Conservation (phyloP, 2,888 invertebrate genomes). For the Hipparchia sbordonii region DNA sequence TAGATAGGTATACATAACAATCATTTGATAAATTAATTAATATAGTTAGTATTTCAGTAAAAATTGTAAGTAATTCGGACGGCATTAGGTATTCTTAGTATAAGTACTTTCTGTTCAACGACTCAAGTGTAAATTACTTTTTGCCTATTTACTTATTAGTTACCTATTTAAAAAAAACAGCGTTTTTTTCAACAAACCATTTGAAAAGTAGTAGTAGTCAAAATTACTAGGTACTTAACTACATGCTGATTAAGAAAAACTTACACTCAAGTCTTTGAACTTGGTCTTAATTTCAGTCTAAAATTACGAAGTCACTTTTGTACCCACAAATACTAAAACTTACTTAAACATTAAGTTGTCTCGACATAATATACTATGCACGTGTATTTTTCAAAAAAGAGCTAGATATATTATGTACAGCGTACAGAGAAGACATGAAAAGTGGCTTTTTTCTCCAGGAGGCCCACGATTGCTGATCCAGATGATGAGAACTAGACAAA, state of each 20-base stretch:
- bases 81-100: background rate
- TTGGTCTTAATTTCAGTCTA: background rate
- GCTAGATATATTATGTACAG: slow-evolving; percentile 68
- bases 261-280: background rate
- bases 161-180: too few relatives aligned
- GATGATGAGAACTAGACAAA: slow-evolving; percentile 42
- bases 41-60: background rate
- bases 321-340: background rate
- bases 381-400: slow-evolving; percentile 38
- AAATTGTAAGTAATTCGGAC: background rate
- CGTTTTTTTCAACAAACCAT: too few relatives aligned
- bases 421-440: slow-evolving; percentile 60
- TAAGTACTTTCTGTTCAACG: too few relatives aligned
- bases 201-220: too few relatives aligned
- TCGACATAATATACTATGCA: background rate
- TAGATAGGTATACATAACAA: slow-evolving; percentile 3
- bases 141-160: too few relatives aligned
- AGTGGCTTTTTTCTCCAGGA: slow-evolving; percentile 44
- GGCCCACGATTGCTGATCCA: slow-evolving; percentile 21
- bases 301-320: slow-evolving; percentile 1
- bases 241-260: too few relatives aligned
- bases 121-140: too few relatives aligned
- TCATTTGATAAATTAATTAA: background rate
- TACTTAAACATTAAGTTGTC: background rate
- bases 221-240: too few relatives aligned